phyloP scores from a whole-genome alignment of 2,113 vertebrate species.

The Paracanthobrama guichenoti region DNA sequence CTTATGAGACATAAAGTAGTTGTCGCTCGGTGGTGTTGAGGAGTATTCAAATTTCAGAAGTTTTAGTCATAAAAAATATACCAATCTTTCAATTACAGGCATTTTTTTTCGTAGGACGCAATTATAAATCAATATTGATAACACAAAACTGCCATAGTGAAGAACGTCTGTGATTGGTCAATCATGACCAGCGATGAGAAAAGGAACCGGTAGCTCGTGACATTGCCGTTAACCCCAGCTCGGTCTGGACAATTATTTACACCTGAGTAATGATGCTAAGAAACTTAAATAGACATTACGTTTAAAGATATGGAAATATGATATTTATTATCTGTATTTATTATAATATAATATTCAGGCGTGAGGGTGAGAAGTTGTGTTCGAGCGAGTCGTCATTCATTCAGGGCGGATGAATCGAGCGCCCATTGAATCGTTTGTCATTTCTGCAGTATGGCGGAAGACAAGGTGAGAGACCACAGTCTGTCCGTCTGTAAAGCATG shows the following conservation, averaged over 20 bases:
- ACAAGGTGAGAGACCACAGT: conserved; percentile 67
- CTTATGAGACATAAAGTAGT: not conserved
- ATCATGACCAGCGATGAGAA: not conserved
- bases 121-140: not conserved
- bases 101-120: not conserved
- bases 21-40: not conserved
- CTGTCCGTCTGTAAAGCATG: not conserved
- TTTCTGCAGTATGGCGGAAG: conserved; percentile 65
- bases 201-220: not conserved
- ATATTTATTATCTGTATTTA: not conserved
- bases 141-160: not conserved
- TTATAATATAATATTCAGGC: too few relatives aligned
- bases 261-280: not conserved
- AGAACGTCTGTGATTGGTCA: not conserved
- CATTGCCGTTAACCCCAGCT: too few relatives aligned
- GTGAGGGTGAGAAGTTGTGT: not conserved
- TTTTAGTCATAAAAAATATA: not conserved
- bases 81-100: not conserved
- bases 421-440: conserved; percentile 17
- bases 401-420: conserved; percentile 40
- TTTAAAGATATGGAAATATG: not conserved
- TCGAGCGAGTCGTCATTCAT: not conserved
- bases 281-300: not conserved
- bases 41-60: not conserved
- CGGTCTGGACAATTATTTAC: not conserved